Conservation (phyloP, 2,797 vertebrate genomes). For the Poeciliopsis turneri region DNA sequence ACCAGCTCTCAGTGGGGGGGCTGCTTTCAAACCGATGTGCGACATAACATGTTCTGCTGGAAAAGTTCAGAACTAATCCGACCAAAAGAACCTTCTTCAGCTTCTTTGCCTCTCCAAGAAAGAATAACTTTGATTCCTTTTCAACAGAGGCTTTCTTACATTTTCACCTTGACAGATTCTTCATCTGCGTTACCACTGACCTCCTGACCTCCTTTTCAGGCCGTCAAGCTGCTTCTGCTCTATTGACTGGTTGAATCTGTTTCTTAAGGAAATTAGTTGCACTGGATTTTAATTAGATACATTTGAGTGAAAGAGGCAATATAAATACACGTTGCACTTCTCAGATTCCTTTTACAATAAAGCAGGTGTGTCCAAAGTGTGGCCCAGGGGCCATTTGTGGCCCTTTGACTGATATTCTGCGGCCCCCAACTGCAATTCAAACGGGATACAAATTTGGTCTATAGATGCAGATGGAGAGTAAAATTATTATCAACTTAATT, state of each 20-base stretch:
- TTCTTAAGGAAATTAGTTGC: not conserved
- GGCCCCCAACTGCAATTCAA: too few species aligned
- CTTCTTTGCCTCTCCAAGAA: not conserved
- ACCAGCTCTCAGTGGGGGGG: not conserved
- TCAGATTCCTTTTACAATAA: not conserved
- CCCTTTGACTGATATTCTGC: too few species aligned
- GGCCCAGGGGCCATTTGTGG: too few species aligned
- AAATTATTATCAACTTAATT: too few species aligned
- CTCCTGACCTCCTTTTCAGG: not conserved
- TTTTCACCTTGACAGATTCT: not conserved
- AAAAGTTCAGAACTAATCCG: not conserved
- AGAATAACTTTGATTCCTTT: too few species aligned
- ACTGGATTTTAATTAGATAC: not conserved
- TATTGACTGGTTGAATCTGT: not conserved
- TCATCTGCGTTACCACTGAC: not conserved
- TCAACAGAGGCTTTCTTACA: not conserved
- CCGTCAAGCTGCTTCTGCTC: not conserved
- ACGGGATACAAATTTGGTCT: too few species aligned
- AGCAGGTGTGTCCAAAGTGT: too few species aligned
- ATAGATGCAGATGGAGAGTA: too few species aligned
- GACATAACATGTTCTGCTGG: not conserved
- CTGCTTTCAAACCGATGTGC: not conserved
- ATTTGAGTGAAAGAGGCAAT: not conserved
- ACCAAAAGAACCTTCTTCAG: not conserved
- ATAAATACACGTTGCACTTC: not conserved